Evolutionary conservation across 2,113 vertebrate genomes (phyloP), one percentile per base, ranked within the genome.

Genomic region (Aspiorhynchus laticeps): DNA sequence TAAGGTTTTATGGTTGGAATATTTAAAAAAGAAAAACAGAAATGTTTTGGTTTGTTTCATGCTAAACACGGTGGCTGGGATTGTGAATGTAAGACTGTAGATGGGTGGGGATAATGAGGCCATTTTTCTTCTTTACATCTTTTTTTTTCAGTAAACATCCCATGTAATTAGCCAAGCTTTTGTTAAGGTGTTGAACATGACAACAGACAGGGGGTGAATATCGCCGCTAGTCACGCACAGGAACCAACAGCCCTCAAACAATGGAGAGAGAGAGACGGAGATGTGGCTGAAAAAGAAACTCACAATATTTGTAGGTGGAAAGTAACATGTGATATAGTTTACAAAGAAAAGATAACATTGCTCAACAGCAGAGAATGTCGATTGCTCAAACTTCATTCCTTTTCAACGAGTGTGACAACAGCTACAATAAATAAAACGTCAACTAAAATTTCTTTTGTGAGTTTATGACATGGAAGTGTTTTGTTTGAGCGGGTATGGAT

Each of bases 111-210:
- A 7, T 61, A 56, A 63, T 12, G 59, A 76, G 71, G 73, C 24
- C 11, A 74, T 73, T 74, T 56, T 84, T 21, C 81, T 71, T 74
- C 63, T 67, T 82, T 82, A 67, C 26, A 46, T 82, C 41, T 83
- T 53, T 71, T 84, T 48, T 63, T 36, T 69, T 80, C 59, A 63
- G 86, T 88, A 87, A 90, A 90, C 85, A 91, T 89, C 89, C 87
- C 88, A 85, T 83, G 87, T 85, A 90, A 89, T 90, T 90, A 91
- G 84, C 83, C 53, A 33, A 48, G 87, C 56, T 90, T 91, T 92
- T 91, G 89, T 91, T 91, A 87, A 90, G 83, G 86, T 87, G 87
- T 87, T 87, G 86, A 88, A 87, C 84, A 86, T 84, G 86, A 88
- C 89, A 90, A 79, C 85, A 89, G 76, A 78, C 31, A 63, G 79